Conservation (phyloP, 2,113 vertebrate genomes). For the Microtus ochrogaster region DNA sequence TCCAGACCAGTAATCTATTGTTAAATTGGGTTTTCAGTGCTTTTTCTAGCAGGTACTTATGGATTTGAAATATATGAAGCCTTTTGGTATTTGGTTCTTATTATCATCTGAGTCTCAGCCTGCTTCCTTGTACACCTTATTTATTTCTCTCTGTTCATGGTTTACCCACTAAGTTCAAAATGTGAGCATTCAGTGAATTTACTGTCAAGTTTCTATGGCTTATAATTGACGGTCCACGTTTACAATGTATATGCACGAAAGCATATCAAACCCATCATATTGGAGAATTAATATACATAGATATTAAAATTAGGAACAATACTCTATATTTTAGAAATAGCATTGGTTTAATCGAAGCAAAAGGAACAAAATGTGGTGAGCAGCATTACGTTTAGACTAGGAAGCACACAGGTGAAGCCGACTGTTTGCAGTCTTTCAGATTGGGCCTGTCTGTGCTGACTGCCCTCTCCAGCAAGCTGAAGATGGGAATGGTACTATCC, state of each 20-base stretch:
- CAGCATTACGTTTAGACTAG: neutral
- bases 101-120: conserved; percentile 12
- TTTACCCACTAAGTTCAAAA: neutral
- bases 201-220: neutral
- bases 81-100: neutral
- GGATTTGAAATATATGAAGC: neutral
- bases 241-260: neutral
- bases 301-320: neutral
- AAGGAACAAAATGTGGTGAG: neutral
- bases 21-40: neutral
- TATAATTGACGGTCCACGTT: neutral
- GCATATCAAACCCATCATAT: neutral
- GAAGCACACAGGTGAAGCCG: neutral
- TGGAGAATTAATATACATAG: neutral
- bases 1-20: neutral
- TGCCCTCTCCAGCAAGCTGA: neutral
- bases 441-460: neutral
- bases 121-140: neutral
- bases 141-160: neutral
- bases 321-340: neutral
- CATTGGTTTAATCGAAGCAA: neutral
- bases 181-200: neutral
- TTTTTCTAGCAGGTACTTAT: neutral
- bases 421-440: neutral
- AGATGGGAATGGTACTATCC: neutral